These are phyloP conservation scores for Crocuta crocuta DNA, from an alignment of 2,113 vertebrate species.

Conservation along the genomic window DNA sequence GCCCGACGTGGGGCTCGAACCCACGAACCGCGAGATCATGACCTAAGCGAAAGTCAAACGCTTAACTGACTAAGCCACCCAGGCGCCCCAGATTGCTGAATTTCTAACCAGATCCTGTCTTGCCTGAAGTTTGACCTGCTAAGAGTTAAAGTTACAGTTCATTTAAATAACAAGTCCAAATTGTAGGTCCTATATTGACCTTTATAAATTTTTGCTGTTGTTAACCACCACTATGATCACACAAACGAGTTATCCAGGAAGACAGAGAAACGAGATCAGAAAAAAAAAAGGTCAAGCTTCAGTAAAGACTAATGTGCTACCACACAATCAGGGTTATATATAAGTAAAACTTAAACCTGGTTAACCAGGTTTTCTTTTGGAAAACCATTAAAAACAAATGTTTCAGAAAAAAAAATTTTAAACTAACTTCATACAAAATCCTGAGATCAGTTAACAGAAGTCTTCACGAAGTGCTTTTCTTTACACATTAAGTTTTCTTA, in stretches of 20 bases:
- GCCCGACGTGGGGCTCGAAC: too few species aligned
- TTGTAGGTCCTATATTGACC: not conserved
- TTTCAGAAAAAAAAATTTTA: slow-evolving; percentile 15
- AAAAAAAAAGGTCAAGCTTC: not conserved
- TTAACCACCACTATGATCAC: not conserved
- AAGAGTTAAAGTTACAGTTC: not conserved
- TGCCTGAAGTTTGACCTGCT: not conserved
- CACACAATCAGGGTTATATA: not conserved
- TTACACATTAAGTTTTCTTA: not conserved
- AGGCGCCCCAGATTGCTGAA: not conserved
- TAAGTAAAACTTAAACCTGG: not conserved
- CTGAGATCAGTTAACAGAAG: not conserved
- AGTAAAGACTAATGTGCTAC: not conserved
- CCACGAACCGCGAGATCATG: too few species aligned
- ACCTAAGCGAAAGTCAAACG: too few species aligned
- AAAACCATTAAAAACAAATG: slow-evolving; percentile 24
- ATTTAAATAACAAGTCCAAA: slow-evolving; percentile 24
- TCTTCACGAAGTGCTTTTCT: not conserved
- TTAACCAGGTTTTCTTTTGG: not conserved
- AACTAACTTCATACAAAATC: slow-evolving; percentile 25
- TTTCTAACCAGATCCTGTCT: not conserved
- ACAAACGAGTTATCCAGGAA: not conserved
- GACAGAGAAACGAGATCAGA: not conserved
- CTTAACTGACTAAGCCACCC: too few species aligned
- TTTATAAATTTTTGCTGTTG: not conserved